Evolutionary conservation across 2,888 invertebrate genomes (phyloP).

Genomic region (Priapulus caudatus): DNA sequence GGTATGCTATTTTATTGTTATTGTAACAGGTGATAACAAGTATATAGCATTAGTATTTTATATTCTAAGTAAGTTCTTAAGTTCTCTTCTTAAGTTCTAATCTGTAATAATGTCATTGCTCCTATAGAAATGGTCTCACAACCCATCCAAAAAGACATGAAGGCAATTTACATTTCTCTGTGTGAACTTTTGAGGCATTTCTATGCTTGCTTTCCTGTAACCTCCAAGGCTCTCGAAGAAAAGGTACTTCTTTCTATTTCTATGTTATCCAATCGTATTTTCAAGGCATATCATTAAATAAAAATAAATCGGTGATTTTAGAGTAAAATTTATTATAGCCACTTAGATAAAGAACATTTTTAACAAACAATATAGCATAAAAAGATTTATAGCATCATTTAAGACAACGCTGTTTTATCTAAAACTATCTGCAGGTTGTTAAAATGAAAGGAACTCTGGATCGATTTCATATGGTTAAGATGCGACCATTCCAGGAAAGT

Average conservation of each 20-base stretch:
- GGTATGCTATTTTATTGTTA: no score
- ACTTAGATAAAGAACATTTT: no score
- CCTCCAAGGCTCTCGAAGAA: constrained; percentile 58
- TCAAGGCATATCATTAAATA: neutral
- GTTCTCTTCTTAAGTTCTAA: no score
- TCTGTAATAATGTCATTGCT: no score
- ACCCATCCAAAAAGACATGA: constrained; percentile 61
- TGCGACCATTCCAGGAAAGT: constrained; percentile 42
- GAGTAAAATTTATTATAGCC: no score
- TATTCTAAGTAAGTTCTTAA: constrained; percentile 8
- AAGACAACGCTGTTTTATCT: constrained; percentile 46
- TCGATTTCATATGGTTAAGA: constrained; percentile 70
- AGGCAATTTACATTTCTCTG: constrained; percentile 68
- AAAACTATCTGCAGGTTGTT: constrained; percentile 47
- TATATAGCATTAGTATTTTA: neutral
- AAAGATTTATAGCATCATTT: no score
- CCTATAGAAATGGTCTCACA: constrained; percentile 64
- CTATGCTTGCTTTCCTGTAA: constrained; percentile 81
- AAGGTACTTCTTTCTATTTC: constrained; percentile 35
- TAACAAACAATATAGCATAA: no score
- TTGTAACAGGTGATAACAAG: no score
- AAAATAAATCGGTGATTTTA: no score
- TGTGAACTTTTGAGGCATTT: constrained; percentile 83
- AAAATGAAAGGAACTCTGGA: constrained; percentile 79
- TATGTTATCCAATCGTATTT: neutral